Evolutionary conservation across 2,797 vertebrate species (phyloP).

Genomic region (Rachycentron canadum): DNA sequence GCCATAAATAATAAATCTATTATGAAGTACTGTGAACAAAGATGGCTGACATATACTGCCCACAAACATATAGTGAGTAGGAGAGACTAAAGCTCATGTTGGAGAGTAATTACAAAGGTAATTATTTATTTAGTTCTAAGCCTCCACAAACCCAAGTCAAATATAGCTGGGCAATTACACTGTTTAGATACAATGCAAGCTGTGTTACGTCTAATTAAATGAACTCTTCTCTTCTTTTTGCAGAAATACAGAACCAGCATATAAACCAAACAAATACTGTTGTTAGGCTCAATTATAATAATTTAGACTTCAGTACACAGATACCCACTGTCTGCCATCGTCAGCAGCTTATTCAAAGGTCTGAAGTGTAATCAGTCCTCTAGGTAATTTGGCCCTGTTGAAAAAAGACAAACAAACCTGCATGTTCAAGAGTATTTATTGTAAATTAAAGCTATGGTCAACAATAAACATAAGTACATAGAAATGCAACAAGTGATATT

Average conservation of each 20-base stretch:
- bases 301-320: slow-evolving; percentile 17
- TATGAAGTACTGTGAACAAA: neutral
- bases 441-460: slow-evolving; percentile 27
- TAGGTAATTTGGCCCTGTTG: slow-evolving; percentile 30
- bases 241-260: slow-evolving; percentile 25
- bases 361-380: slow-evolving; percentile 28
- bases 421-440: slow-evolving; percentile 3
- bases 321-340: neutral
- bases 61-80: neutral
- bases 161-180: slow-evolving; percentile 54
- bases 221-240: slow-evolving; percentile 31
- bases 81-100: slow-evolving; percentile 26
- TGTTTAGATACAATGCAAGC: slow-evolving; percentile 56
- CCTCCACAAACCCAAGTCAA: slow-evolving; percentile 47
- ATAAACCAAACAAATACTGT: slow-evolving; percentile 19
- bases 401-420: slow-evolving; percentile 20
- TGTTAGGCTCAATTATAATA: slow-evolving; percentile 26
- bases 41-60: slow-evolving; percentile 10
- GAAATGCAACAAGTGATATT: slow-evolving; percentile 58
- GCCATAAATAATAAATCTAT: neutral
- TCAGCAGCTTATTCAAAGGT: slow-evolving; percentile 1
- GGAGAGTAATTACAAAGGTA: slow-evolving; percentile 36
- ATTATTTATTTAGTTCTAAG: slow-evolving; percentile 49
- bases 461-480: slow-evolving; percentile 36
- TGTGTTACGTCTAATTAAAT: slow-evolving; percentile 59